Evolutionary conservation across 2,113 vertebrate genomes (phyloP).

Genomic region (Neotoma lepida): DNA sequence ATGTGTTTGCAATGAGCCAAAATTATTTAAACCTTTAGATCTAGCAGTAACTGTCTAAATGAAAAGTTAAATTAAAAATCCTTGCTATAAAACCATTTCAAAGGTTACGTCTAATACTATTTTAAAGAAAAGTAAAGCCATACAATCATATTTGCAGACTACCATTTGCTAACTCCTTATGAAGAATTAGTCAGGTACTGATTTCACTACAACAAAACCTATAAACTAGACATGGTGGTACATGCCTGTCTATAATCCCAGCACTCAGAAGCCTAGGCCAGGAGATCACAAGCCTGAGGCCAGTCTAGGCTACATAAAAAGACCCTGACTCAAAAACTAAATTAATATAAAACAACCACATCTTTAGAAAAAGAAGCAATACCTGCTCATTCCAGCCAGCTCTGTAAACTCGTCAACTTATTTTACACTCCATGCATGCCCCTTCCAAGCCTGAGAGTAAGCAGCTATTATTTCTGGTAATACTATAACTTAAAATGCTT

Average conservation of each 20-base stretch:
- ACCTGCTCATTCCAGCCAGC: neutral
- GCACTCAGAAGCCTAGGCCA: neutral
- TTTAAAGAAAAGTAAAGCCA: conserved; percentile 56
- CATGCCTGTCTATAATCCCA: neutral
- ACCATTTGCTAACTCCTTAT: conserved; percentile 42
- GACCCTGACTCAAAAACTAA: neutral
- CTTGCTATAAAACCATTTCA: conserved; percentile 27
- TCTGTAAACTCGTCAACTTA: conserved; percentile 10
- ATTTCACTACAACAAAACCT: conserved; percentile 47
- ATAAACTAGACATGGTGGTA: neutral
- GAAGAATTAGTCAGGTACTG: conserved; percentile 52
- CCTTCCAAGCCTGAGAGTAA: conserved; percentile 11
- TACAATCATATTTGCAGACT: conserved; percentile 25
- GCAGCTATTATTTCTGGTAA: conserved; percentile 45
- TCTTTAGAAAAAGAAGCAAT: conserved; percentile 41
- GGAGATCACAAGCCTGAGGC: neutral
- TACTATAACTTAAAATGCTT: conserved; percentile 46
- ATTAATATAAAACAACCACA: neutral
- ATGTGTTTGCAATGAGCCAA: neutral
- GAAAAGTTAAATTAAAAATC: conserved; percentile 36
- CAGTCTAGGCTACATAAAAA: neutral
- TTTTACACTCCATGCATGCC: neutral
- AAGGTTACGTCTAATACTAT: conserved; percentile 27
- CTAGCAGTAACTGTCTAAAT: neutral
- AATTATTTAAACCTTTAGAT: conserved; percentile 32